Percentiles rank a stretch among this genome's conserved stretches.
Evolutionary conservation across 2,797 vertebrate species (phyloP).

Genomic region (Momotus momota): DNA sequence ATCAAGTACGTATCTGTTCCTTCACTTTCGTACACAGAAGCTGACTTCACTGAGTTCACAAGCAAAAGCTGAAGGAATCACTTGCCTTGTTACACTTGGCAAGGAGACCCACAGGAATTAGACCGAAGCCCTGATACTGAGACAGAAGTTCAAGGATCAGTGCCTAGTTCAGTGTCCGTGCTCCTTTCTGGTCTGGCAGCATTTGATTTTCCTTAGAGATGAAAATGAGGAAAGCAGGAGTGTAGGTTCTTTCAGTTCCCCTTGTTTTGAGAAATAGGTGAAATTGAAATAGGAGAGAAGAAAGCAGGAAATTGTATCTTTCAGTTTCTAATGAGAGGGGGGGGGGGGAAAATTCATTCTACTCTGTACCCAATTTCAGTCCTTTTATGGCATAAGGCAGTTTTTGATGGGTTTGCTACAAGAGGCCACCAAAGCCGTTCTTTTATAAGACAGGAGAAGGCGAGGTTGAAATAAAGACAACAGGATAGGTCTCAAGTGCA

Average conservation of each 20-base stretch:
- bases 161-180: background rate
- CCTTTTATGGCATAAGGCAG: background rate
- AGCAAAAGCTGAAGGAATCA: background rate
- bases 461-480: background rate
- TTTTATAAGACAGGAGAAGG: background rate
- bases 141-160: background rate
- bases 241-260: background rate
- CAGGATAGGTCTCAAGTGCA: background rate
- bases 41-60: background rate
- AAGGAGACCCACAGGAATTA: background rate
- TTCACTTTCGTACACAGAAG: background rate
- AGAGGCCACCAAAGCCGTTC: background rate
- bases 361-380: background rate
- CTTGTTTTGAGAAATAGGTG: background rate
- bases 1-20: conserved; percentile 85
- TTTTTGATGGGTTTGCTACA: background rate
- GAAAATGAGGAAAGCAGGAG: background rate
- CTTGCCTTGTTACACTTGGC: background rate
- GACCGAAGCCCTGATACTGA: background rate
- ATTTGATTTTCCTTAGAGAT: background rate
- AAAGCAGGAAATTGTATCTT: background rate
- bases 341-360: background rate
- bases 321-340: background rate
- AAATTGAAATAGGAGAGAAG: background rate
- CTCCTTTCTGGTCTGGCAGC: background rate